Percentiles rank a stretch among this genome's conserved stretches.
Conservation (phyloP, 2,888 invertebrate species). For the Autographa pulchrina region DNA sequence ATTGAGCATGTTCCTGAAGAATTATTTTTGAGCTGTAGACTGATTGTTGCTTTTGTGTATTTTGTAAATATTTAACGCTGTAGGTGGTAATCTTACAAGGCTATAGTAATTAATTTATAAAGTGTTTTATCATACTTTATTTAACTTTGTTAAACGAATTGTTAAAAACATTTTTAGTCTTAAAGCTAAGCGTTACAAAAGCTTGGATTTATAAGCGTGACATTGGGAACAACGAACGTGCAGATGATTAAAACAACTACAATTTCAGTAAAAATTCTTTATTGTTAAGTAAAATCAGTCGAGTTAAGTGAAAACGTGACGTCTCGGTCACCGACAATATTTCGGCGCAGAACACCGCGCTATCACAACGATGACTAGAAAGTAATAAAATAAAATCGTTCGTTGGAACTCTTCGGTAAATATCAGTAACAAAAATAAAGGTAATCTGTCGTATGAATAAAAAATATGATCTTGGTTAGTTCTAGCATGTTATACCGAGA, state of each 20-base stretch:
- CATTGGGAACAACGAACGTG: slow-evolving; percentile 76
- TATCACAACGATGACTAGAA: slow-evolving; percentile 83
- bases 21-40: slow-evolving; percentile 28
- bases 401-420: slow-evolving; percentile 71
- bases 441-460: slow-evolving; percentile 72
- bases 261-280: slow-evolving; percentile 83
- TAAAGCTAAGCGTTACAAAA: slow-evolving; percentile 84
- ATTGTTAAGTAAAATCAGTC: slow-evolving; percentile 88
- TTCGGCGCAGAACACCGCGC: slow-evolving; percentile 74
- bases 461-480: slow-evolving; percentile 86
- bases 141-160: slow-evolving; percentile 65
- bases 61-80: slow-evolving; percentile 17
- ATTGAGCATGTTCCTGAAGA: slow-evolving; percentile 34
- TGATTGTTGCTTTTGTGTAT: slow-evolving; percentile 29
- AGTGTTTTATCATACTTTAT: slow-evolving; percentile 57
- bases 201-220: slow-evolving; percentile 81
- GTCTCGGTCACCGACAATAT: slow-evolving; percentile 79
- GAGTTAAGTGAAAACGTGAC: slow-evolving; percentile 85
- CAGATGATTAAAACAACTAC: slow-evolving; percentile 86
- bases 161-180: slow-evolving; percentile 72
- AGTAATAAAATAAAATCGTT: slow-evolving; percentile 74
- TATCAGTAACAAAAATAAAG: slow-evolving; percentile 75
- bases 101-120: slow-evolving; percentile 37
- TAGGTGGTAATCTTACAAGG: slow-evolving; percentile 26
- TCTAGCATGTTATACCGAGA: slow-evolving; percentile 87